phyloP scores from a whole-genome alignment of 2,888 invertebrate genomes.

The Nysson spinosus region DNA sequence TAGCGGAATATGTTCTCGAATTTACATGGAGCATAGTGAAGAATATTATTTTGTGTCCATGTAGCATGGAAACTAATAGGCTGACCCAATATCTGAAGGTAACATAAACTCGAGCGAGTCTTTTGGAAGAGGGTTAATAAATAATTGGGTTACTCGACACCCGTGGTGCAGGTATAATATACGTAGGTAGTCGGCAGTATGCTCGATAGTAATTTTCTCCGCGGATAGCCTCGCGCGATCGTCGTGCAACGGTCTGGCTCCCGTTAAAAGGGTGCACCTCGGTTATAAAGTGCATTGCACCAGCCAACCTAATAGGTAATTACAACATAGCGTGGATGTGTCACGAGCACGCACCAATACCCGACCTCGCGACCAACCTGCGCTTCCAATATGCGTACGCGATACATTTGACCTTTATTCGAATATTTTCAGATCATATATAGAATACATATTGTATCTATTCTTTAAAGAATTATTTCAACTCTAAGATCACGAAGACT shows the following conservation, averaged over 20 bases:
- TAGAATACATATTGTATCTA: too few relatives aligned
- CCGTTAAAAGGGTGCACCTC: slow-evolving; percentile 45
- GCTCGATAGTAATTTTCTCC: slow-evolving; percentile 47
- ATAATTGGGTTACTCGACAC: slow-evolving; percentile 41
- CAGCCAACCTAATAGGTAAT: slow-evolving; percentile 53
- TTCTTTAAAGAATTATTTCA: too few relatives aligned
- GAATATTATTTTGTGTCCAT: too few relatives aligned
- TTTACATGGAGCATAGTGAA: too few relatives aligned
- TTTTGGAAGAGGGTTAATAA: slow-evolving; percentile 38
- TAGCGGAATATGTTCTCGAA: too few relatives aligned
- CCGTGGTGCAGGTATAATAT: slow-evolving; percentile 21
- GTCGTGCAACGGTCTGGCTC: slow-evolving; percentile 4
- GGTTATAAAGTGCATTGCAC: slow-evolving; percentile 48
- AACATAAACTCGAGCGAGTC: slow-evolving; percentile 1
- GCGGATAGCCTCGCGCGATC: slow-evolving; percentile 25
- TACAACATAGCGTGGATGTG: slow-evolving; percentile 38
- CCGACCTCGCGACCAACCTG: neutral
- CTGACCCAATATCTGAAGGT: too few relatives aligned
- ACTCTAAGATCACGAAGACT: too few relatives aligned
- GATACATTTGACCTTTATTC: neutral
- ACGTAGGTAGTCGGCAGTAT: slow-evolving; percentile 28
- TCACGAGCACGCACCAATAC: slow-evolving; percentile 13
- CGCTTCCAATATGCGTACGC: neutral
- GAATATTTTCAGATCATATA: neutral
- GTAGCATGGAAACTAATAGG: too few relatives aligned